These are phyloP conservation scores for Apodemia mormo DNA, from an alignment of 2,888 invertebrate species.

Conservation along the genomic window DNA sequence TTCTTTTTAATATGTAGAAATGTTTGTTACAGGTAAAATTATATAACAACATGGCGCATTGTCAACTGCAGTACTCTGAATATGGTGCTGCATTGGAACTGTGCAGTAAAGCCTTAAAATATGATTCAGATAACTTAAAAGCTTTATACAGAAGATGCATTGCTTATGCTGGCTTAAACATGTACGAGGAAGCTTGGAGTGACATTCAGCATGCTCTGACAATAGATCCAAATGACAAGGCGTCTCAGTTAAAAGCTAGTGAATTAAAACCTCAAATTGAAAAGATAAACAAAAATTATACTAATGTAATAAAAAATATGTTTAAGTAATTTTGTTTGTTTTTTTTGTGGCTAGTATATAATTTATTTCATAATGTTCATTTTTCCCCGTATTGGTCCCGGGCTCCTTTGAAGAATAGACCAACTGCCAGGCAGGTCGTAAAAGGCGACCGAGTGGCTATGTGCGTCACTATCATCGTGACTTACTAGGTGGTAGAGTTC, in stretches of 20 bases:
- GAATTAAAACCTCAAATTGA: slow-evolving; percentile 80
- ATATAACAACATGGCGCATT: slow-evolving; percentile 92
- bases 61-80: slow-evolving; percentile 86
- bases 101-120: slow-evolving; percentile 88
- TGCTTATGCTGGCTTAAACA: slow-evolving; percentile 84
- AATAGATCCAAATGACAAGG: slow-evolving; percentile 85
- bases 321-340: slow-evolving; percentile 53
- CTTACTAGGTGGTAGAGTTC: too few species aligned
- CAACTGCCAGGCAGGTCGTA: too few species aligned
- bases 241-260: slow-evolving; percentile 81
- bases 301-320: slow-evolving; percentile 81
- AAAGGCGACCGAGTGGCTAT: too few species aligned
- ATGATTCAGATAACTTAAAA: slow-evolving; percentile 91
- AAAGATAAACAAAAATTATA: slow-evolving; percentile 82
- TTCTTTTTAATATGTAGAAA: background rate
- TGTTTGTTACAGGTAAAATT: slow-evolving; percentile 77
- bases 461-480: too few species aligned
- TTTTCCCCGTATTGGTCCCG: too few species aligned
- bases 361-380: too few species aligned
- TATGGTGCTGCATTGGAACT: slow-evolving; percentile 85
- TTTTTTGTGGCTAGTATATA: background rate
- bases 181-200: slow-evolving; percentile 84
- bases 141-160: slow-evolving; percentile 92
- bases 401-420: too few species aligned
- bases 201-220: slow-evolving; percentile 80